Base-by-base conservation (phyloP, 1,140 invertebrate genomes). In the Bombus cullumanus region DNA sequence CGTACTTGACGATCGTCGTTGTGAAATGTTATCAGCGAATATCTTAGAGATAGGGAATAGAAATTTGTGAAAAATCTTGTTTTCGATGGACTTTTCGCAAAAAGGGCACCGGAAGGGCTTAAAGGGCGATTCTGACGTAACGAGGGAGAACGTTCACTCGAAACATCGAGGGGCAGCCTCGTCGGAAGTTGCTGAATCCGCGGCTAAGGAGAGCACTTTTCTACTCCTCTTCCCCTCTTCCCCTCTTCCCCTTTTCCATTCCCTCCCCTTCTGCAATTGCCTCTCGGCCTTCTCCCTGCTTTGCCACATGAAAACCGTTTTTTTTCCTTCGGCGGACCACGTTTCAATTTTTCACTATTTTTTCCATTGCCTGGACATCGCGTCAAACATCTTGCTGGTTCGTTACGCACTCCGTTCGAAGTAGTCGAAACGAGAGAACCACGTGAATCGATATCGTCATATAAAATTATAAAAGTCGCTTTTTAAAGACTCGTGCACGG, bases 111-210 rank as follows among this genome's bases (percentile, higher is more conserved):
- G 69, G 39, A 72, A 72, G 39, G 2, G 10, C 13, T 82, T 73
- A 25, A 82, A 75, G 71, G 71, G 71, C 80, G 87, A 90, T 88
- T 88, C 81, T 85, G 90, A 90, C 87, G 88, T 92, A 91, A 92
- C 90, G 81, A 89, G 77, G 28, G 28, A 72, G 39, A 72, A 72
- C n/a, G 87, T 92, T 92, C 89, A 89, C 89, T 91, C 86, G 90
- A 93, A 93, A 91, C 66, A 86, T 72, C 90, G 87, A 92, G 89
- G 81, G 73, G 83, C 81, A 87, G 83, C 86, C 89, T 92, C 81
- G 86, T 87, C 81, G 79, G 69, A 85, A 90, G 73, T 76, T 92
- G 92, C 92, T 93, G 92, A 88, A 90, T 93, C 92, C 89, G 92
- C 92, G 79, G 80, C 87, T 86, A 82, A 90, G 81, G 89, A 92